Percentiles rank a stretch among this genome's conserved stretches.
These are phyloP conservation scores for Pseudolaguvia tuberculata DNA, from an alignment of 2,113 vertebrate species.

Conservation along the genomic window DNA sequence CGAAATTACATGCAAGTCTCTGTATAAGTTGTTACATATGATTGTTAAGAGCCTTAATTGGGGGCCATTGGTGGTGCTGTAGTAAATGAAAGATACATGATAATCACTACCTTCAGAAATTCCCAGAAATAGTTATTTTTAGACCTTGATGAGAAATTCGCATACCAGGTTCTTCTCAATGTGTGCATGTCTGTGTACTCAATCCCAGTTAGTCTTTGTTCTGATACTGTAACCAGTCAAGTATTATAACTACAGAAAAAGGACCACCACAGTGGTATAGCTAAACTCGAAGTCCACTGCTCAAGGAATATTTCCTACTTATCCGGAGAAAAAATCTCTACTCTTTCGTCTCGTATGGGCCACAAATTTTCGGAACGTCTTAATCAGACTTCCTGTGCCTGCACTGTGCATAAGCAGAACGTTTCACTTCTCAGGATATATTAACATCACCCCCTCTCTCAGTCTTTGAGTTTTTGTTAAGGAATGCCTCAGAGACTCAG, in stretches of 20 bases:
- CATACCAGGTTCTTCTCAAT: neutral
- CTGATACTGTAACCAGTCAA: neutral
- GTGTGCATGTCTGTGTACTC: neutral
- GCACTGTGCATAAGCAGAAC: constrained; percentile 5
- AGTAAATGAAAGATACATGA: neutral
- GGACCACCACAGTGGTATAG: too few relatives aligned
- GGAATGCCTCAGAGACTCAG: constrained; percentile 44
- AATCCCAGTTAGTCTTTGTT: neutral
- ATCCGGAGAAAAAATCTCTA: neutral
- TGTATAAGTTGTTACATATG: neutral
- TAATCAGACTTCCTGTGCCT: constrained; percentile 14
- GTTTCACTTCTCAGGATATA: constrained; percentile 35
- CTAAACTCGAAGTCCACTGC: neutral
- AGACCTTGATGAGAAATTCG: neutral
- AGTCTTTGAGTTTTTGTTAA: constrained; percentile 36
- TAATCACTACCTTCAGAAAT: neutral
- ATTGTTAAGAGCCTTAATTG: too few relatives aligned
- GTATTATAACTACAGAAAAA: neutral
- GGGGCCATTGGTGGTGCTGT: neutral
- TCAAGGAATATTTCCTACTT: neutral
- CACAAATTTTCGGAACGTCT: constrained; percentile 32
- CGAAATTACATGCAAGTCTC: neutral
- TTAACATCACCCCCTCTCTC: constrained; percentile 9
- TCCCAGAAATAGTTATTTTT: neutral
- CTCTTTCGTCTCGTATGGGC: constrained; percentile 37